Percentiles rank a stretch among this genome's conserved stretches.
phyloP scores from a whole-genome alignment of 2,797 vertebrate species.

The Sebastes diaconus region DNA sequence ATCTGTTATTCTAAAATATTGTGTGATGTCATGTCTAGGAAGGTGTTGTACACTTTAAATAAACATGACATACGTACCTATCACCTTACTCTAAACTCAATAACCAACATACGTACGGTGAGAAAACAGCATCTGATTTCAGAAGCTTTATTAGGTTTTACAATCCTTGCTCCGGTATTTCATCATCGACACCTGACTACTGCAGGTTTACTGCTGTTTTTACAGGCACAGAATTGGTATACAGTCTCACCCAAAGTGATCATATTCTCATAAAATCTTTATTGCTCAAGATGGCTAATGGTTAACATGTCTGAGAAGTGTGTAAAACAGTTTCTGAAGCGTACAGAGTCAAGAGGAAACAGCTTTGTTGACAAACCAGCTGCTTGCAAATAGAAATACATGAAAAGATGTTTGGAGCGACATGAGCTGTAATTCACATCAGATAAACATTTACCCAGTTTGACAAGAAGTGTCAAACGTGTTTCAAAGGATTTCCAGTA shows the following conservation, averaged over 20 bases:
- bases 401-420: not conserved
- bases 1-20: not conserved
- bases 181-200: not conserved
- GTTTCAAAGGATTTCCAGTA: slow-evolving; percentile 17
- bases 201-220: slow-evolving; percentile 7
- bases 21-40: not conserved
- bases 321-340: not conserved
- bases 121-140: not conserved
- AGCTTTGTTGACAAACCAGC: not conserved
- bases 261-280: slow-evolving; percentile 38
- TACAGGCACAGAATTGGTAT: not conserved
- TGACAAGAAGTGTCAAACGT: not conserved
- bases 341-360: not conserved
- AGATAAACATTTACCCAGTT: slow-evolving; percentile 6
- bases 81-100: not conserved
- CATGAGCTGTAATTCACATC: not conserved
- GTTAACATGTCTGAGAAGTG: slow-evolving; percentile 31
- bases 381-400: not conserved
- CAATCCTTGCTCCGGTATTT: not conserved
- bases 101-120: not conserved
- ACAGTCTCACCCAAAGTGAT: not conserved
- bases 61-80: not conserved
- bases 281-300: slow-evolving; percentile 29
- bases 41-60: not conserved
- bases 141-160: slow-evolving; percentile 24